Evolutionary conservation across 2,888 invertebrate genomes (phyloP).

Genomic region (Sesamia inferens): DNA sequence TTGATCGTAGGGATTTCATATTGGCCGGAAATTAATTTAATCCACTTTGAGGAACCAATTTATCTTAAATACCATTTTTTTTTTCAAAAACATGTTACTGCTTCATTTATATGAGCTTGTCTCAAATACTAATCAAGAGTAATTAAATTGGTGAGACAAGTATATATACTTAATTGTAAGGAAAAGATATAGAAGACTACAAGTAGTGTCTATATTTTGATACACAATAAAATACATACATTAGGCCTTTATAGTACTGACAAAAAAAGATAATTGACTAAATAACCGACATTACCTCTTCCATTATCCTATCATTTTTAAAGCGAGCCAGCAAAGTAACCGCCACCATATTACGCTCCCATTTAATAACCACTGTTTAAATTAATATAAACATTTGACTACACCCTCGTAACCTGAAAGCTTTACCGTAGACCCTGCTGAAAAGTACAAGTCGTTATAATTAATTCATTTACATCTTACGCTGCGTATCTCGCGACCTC

Average conservation of each 20-base stretch:
- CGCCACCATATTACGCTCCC: slow-evolving; percentile 21
- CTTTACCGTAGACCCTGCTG: slow-evolving; percentile 58
- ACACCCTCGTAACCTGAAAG: slow-evolving; percentile 39
- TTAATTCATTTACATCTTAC: slow-evolving; percentile 63
- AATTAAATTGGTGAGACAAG: background rate
- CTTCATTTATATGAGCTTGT: background rate
- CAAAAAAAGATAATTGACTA: slow-evolving; percentile 7
- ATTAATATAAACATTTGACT: slow-evolving; percentile 53
- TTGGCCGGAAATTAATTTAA: slow-evolving; percentile 41
- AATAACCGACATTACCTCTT: slow-evolving; percentile 14
- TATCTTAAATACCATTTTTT: background rate
- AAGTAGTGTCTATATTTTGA: background rate
- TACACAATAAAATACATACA: background rate
- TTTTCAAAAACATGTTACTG: background rate
- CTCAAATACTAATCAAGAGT: background rate
- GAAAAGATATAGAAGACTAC: background rate
- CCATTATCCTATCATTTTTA: slow-evolving; percentile 26
- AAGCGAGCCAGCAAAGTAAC: slow-evolving; percentile 13
- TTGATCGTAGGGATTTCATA: slow-evolving; percentile 9
- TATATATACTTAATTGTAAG: background rate
- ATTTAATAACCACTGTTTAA: slow-evolving; percentile 46
- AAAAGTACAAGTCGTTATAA: slow-evolving; percentile 58
- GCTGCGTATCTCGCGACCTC: slow-evolving; percentile 44
- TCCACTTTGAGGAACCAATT: slow-evolving; percentile 12
- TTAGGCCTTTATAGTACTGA: slow-evolving; percentile 2